phyloP scores from a whole-genome alignment of 2,888 invertebrate genomes.

The Macaria liturata region DNA sequence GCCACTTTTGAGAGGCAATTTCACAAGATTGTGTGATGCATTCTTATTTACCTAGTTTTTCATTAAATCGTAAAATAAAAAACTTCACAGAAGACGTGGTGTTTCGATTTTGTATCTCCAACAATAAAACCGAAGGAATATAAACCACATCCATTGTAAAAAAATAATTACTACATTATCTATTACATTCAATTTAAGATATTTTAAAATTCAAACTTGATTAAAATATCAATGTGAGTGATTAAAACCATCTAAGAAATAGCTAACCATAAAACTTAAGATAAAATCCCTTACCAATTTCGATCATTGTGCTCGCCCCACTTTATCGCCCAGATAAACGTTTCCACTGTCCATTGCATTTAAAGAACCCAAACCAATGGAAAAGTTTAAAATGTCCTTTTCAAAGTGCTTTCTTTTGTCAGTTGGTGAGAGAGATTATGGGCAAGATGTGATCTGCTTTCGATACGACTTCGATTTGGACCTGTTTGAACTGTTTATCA shows the following conservation, averaged over 20 bases:
- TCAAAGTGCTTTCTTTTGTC: slow-evolving; percentile 43
- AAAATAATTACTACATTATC: no score
- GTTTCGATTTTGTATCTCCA: no score
- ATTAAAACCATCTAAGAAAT: slow-evolving; percentile 22
- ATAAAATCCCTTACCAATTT: slow-evolving; percentile 30
- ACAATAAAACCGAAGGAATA: no score
- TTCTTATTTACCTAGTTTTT: no score
- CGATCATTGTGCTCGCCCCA: slow-evolving; percentile 42
- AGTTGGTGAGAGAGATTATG: slow-evolving; percentile 19
- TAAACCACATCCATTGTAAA: no score
- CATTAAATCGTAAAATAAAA: no score
- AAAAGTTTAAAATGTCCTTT: slow-evolving; percentile 66
- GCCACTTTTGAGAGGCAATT: no score
- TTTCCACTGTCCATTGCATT: slow-evolving; percentile 65
- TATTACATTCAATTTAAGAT: no score
- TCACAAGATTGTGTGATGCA: no score
- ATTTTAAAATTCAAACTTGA: no score
- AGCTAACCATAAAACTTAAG: slow-evolving; percentile 35
- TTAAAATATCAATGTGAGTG: no score
- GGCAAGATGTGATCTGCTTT: slow-evolving; percentile 25
- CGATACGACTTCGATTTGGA: slow-evolving; percentile 17
- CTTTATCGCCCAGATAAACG: slow-evolving; percentile 64
- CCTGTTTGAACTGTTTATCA: neutral
- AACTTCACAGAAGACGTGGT: no score
- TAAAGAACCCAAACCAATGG: slow-evolving; percentile 60